Conservation (phyloP, 92 coral and sea anemone species). For the Phymanthus crucifer region DNA sequence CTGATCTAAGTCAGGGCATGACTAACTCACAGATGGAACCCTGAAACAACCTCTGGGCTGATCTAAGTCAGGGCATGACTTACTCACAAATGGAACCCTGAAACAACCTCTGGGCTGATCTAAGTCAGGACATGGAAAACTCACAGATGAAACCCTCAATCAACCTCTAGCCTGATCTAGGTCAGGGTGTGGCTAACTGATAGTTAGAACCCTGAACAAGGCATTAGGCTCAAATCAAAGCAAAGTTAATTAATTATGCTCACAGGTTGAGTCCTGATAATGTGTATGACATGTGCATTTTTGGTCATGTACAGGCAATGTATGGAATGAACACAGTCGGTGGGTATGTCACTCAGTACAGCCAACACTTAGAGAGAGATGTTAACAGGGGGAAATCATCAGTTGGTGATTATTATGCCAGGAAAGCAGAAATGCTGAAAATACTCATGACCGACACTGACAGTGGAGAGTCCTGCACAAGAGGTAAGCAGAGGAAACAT, state of each 20-base stretch:
- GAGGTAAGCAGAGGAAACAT: constrained; percentile 46
- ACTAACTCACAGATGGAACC: too few relatives aligned
- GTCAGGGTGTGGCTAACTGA: not conserved
- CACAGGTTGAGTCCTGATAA: too few relatives aligned
- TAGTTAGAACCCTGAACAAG: too few relatives aligned
- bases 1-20: not conserved
- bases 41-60: too few relatives aligned
- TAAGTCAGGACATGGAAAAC: not conserved
- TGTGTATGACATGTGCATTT: too few relatives aligned
- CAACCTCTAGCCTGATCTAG: not conserved
- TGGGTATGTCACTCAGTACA: constrained; percentile 83
- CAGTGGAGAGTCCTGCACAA: constrained; percentile 93
- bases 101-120: too few relatives aligned
- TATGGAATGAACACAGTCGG: constrained; percentile 87
- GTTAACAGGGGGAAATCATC: constrained; percentile 83
- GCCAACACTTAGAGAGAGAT: constrained; percentile 70
- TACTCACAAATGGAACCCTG: too few relatives aligned
- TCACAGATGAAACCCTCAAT: too few relatives aligned
- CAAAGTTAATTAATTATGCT: too few relatives aligned
- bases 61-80: not conserved
- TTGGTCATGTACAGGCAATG: constrained; percentile 55
- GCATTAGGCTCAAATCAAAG: too few relatives aligned
- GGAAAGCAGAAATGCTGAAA: constrained; percentile 92
- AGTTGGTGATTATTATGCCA: constrained; percentile 91
- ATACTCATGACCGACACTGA: constrained; percentile 93